These are phyloP conservation scores for Ascaphus truei DNA, from an alignment of 2,113 vertebrate genomes.

Conservation along the genomic window DNA sequence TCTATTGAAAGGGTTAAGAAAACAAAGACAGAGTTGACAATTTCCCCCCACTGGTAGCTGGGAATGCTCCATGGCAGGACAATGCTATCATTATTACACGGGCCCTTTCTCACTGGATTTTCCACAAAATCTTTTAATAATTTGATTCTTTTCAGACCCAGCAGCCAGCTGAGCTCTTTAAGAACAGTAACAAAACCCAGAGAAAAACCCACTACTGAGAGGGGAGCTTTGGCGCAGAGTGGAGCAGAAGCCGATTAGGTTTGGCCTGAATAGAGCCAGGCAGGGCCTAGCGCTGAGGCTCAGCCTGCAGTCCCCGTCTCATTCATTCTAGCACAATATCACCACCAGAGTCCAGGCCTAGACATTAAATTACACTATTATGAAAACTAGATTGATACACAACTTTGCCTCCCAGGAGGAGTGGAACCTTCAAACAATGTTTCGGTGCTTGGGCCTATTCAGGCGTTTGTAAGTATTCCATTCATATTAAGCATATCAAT, in stretches of 20 bases:
- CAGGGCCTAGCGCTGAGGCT: conserved; percentile 62
- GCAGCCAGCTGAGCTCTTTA: conserved; percentile 77
- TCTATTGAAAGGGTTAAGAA: conserved; percentile 67
- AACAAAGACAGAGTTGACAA: conserved; percentile 62
- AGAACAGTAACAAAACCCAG: conserved; percentile 71
- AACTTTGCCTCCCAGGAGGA: conserved; percentile 61
- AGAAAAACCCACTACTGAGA: conserved; percentile 64
- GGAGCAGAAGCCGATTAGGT: conserved; percentile 73
- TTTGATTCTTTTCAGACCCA: conserved; percentile 74
- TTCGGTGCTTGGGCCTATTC: conserved; percentile 48
- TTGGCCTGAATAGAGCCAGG: conserved; percentile 71
- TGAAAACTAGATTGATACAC: conserved; percentile 68
- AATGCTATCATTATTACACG: conserved; percentile 67
- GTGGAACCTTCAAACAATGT: conserved; percentile 57
- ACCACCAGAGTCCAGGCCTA: conserved; percentile 74
- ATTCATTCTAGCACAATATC: conserved; percentile 78
- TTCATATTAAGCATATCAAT: conserved; percentile 55
- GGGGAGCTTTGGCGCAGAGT: conserved; percentile 63
- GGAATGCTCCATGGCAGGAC: conserved; percentile 60
- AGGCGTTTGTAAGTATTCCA: conserved; percentile 44
- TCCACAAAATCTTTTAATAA: conserved; percentile 75
- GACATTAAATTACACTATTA: conserved; percentile 78
- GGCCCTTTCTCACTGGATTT: conserved; percentile 69
- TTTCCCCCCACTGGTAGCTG: conserved; percentile 61
- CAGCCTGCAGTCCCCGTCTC: conserved; percentile 68